These are phyloP conservation scores for Odontesthes bonariensis DNA, from an alignment of 2,113 vertebrate genomes.

Conservation along the genomic window DNA sequence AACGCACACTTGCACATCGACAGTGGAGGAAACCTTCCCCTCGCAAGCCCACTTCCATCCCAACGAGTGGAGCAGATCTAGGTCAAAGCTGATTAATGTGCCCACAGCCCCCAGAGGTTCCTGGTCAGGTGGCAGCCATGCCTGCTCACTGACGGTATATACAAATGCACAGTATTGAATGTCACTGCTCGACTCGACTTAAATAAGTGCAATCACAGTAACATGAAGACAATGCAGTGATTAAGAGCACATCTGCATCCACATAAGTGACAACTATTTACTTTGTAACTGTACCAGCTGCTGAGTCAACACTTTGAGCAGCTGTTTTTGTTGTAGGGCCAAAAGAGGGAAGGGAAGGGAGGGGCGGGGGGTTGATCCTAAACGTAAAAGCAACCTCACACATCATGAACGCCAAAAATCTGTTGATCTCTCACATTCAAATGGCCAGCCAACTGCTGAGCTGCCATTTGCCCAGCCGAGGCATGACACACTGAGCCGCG, in stretches of 20 bases:
- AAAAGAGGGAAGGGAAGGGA: background rate
- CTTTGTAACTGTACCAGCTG: conserved; percentile 4
- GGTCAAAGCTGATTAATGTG: conserved; percentile 84
- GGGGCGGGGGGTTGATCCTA: too few species aligned
- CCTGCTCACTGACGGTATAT: conserved; percentile 60
- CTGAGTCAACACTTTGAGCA: conserved; percentile 21
- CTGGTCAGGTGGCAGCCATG: conserved; percentile 75
- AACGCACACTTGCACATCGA: conserved; percentile 18
- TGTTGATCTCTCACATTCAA: background rate
- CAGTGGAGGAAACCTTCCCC: conserved; percentile 68
- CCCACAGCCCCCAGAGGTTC: conserved; percentile 71
- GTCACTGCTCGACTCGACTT: background rate
- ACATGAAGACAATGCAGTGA: background rate
- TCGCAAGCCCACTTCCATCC: conserved; percentile 64
- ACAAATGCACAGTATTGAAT: conserved; percentile 49
- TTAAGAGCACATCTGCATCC: background rate
- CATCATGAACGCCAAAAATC: background rate
- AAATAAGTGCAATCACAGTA: background rate
- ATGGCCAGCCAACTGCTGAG: conserved; percentile 5
- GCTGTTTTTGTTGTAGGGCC: background rate
- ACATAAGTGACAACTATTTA: conserved; percentile 5
- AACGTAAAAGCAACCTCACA: conserved; percentile 2
- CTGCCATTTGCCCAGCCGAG: conserved; percentile 6
- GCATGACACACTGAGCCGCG: conserved; percentile 14
- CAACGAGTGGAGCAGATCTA: conserved; percentile 78